Evolutionary conservation across 2,888 invertebrate genomes (phyloP).

Genomic region (Cerceris ruficornis): DNA sequence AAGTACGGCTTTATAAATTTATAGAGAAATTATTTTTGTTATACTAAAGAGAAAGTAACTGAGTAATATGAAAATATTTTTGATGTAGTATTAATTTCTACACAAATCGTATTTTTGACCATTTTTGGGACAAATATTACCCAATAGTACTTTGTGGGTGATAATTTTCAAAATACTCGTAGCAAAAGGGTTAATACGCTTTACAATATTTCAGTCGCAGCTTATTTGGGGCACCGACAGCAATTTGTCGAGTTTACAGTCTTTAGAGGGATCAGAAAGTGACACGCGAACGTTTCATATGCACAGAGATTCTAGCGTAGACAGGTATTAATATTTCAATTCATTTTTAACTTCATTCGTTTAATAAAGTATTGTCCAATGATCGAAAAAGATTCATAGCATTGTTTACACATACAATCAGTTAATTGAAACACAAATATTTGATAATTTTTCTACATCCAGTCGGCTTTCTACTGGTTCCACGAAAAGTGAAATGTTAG

Average conservation of each 20-base stretch:
- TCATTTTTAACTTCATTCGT: not conserved
- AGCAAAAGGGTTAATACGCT: no score
- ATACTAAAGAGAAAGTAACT: no score
- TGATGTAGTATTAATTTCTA: no score
- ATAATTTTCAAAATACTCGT: no score
- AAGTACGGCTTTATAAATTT: no score
- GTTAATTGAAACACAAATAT: not conserved
- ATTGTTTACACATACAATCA: no score
- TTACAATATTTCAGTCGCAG: slow-evolving; percentile 76
- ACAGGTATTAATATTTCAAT: slow-evolving; percentile 83
- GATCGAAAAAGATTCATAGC: not conserved
- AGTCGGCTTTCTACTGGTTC: slow-evolving; percentile 92
- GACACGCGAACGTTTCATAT: slow-evolving; percentile 85
- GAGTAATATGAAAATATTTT: no score
- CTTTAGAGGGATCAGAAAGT: slow-evolving; percentile 84
- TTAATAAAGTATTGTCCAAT: no score
- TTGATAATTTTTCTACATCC: slow-evolving; percentile 35
- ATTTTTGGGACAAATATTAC: no score
- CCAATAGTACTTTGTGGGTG: no score
- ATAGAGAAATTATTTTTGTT: no score
- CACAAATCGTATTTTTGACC: no score
- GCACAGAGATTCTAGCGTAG: slow-evolving; percentile 90
- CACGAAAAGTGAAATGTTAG: slow-evolving; percentile 91
- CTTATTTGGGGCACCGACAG: slow-evolving; percentile 93
- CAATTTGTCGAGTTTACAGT: slow-evolving; percentile 92